Percentiles rank a stretch among this genome's conserved stretches.
Conservation (phyloP, 2,888 invertebrate genomes). For the Synergus umbraculus region DNA sequence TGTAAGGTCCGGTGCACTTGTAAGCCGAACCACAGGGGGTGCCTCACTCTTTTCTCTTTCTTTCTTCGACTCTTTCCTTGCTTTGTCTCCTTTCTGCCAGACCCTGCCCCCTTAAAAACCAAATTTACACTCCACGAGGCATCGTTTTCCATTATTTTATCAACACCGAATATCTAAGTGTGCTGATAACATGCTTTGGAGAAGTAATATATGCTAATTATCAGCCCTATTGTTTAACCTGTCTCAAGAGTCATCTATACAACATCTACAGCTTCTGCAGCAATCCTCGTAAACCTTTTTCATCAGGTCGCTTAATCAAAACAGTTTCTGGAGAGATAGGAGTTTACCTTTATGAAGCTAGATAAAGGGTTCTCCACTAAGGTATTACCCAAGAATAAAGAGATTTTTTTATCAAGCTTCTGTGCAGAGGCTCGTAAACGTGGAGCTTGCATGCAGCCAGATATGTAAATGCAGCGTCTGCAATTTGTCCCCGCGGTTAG, state of each 20-base stretch:
- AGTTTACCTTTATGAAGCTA: slow-evolving; percentile 23
- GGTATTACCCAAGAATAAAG: slow-evolving; percentile 1
- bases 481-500: slow-evolving; percentile 67
- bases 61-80: slow-evolving; percentile 17
- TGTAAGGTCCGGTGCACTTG: slow-evolving; percentile 57
- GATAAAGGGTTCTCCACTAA: neutral
- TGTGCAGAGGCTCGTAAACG: slow-evolving; percentile 29
- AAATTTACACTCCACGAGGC: slow-evolving; percentile 21
- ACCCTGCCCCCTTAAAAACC: neutral
- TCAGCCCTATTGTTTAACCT: slow-evolving; percentile 1
- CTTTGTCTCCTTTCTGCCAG: neutral
- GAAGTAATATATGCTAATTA: slow-evolving; percentile 7
- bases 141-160: slow-evolving; percentile 33
- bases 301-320: neutral
- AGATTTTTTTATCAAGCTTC: slow-evolving; percentile 5
- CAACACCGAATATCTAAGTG: slow-evolving; percentile 25
- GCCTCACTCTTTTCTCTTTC: slow-evolving; percentile 22
- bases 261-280: neutral
- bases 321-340: neutral
- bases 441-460: slow-evolving; percentile 53
- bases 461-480: slow-evolving; percentile 66
- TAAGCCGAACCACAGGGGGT: slow-evolving; percentile 65
- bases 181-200: neutral
- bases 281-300: neutral
- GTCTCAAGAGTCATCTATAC: neutral